Conservation (phyloP, 2,797 vertebrate species). For the Toxotes lorentzi region DNA sequence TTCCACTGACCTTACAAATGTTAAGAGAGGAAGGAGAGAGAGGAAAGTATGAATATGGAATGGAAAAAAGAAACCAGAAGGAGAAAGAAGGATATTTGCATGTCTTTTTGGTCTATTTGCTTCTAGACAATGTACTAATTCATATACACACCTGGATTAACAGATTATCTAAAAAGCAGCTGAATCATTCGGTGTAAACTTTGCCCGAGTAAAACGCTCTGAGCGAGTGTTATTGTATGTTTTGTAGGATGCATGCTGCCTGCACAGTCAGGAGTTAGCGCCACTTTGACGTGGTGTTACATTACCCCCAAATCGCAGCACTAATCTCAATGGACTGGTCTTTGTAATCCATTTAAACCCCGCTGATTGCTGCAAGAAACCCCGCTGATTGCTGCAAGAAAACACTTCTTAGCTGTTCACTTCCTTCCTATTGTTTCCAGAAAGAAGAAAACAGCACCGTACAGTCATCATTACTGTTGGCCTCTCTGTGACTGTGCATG, state of each 20-base stretch:
- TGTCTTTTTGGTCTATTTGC: not conserved
- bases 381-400: conserved; percentile 47
- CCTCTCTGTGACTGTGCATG: conserved; percentile 15
- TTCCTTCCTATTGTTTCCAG: conserved; percentile 25
- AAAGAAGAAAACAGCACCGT: not conserved
- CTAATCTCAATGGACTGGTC: conserved; percentile 67
- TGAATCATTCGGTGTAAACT: not conserved
- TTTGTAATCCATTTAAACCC: conserved; percentile 68
- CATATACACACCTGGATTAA: not conserved
- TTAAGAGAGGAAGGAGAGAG: not conserved
- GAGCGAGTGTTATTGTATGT: not conserved
- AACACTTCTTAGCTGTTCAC: conserved; percentile 25
- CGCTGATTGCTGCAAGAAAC: conserved; percentile 70
- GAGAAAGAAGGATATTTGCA: not conserved
- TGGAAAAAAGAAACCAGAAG: not conserved
- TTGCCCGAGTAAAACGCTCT: not conserved
- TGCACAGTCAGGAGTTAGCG: conserved; percentile 11
- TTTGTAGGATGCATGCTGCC: not conserved
- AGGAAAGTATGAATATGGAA: not conserved
- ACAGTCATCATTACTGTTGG: conserved; percentile 11
- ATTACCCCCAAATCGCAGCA: conserved; percentile 18
- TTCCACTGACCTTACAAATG: conserved; percentile 6
- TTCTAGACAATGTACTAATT: not conserved
- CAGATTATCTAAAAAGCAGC: not conserved
- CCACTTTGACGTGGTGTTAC: conserved; percentile 7